Base-by-base conservation (phyloP, 2,888 invertebrate species). In the Caenorhabditis virilis region DNA sequence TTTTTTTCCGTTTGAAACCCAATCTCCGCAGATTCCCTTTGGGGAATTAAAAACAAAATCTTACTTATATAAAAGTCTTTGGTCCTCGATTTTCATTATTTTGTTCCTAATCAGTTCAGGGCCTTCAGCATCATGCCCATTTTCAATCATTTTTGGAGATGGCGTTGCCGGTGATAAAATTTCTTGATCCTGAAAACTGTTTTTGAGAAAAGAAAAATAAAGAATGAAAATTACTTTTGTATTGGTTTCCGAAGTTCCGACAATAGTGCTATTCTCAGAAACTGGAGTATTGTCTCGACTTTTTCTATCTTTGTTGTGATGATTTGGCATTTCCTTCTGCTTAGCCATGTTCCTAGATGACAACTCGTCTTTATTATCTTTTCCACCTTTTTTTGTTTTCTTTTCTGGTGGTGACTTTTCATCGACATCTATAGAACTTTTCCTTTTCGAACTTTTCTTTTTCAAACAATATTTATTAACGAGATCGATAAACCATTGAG, bases 61-160 rank as follows among this genome's bases (percentile, higher is more conserved):
- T 43, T 22, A 58, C 64, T 54, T 58, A 23, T 64, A 64, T 16
- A 64, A 33, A 5, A 55, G 42, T 23, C 47, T 30, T 2, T 48
- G 27, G 36, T 64, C 64, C 13, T 43, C 26, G 7, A 49, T 51
- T n/a, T 50, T 26, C n/a, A 47, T 49, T 25, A 64, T 26, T 20
- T 39, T 49, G 9, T 46, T 46, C 11, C 58, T 64, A 15, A 64
- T 11, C 11, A 53, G 50, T 36, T 58, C 64, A 1, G 58, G 30
- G n/a, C n/a, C 26, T 16, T 47, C 35, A n/a, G n/a, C n/a, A n/a
- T n/a, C n/a, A n/a, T n/a, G n/a, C n/a, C n/a, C n/a, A n/a, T n/a
- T n/a, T n/a, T n/a, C n/a, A n/a, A n/a, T n/a, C n/a, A n/a, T n/a
- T n/a, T n/a, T n/a, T n/a, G n/a, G n/a, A n/a, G n/a, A n/a, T n/a